These are phyloP conservation scores for Drosophila helvetica DNA, from an alignment of 2,888 invertebrate species.

Conservation along the genomic window DNA sequence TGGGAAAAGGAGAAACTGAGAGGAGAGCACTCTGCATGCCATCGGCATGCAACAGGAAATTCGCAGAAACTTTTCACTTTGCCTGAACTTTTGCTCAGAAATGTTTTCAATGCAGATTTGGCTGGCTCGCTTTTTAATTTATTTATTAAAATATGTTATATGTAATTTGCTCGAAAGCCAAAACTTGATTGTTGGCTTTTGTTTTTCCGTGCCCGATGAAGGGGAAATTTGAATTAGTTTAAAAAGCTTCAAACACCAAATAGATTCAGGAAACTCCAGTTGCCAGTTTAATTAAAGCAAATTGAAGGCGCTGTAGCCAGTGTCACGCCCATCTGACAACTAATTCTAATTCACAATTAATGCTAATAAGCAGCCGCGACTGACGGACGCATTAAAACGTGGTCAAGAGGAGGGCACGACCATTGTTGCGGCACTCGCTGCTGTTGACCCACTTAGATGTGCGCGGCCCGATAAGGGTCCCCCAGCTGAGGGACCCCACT, in stretches of 20 bases:
- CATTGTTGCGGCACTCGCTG: conserved; percentile 18
- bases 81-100: conserved; percentile 15
- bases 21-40: conserved; percentile 13
- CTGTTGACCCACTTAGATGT: conserved; percentile 47
- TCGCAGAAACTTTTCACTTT: conserved; percentile 45
- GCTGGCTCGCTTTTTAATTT: conserved; percentile 29
- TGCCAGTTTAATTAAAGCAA: conserved; percentile 49
- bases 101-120: conserved; percentile 34
- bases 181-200: background rate
- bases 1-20: conserved; percentile 7
- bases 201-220: background rate
- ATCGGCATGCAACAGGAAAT: conserved; percentile 50
- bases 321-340: conserved; percentile 43
- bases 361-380: conserved; percentile 51
- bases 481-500: conserved; percentile 6
- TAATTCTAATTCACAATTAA: conserved; percentile 61
- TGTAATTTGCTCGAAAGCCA: conserved; percentile 6
- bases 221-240: background rate
- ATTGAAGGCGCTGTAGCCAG: conserved; percentile 36
- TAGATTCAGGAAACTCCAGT: too few relatives aligned
- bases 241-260: background rate
- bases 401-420: conserved; percentile 29
- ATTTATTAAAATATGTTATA: conserved; percentile 41
- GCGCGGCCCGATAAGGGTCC: conserved; percentile 12
- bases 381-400: conserved; percentile 34